phyloP scores from a whole-genome alignment of 2,888 invertebrate species.

The Theodoxus fluviatilis region DNA sequence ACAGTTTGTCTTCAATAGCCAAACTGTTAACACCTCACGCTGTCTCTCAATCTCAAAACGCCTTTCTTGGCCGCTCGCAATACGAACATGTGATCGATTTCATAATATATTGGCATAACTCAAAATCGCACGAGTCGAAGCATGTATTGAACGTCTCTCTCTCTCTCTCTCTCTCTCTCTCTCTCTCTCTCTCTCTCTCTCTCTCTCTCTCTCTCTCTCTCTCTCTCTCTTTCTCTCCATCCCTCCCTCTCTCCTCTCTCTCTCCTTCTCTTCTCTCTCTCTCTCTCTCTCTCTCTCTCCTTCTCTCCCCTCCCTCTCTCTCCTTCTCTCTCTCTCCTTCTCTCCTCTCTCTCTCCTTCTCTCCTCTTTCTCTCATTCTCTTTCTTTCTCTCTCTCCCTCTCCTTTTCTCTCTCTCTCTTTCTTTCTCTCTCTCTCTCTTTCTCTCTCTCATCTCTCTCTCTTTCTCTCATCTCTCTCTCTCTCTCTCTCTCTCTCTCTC shows the following conservation, averaged over 20 bases:
- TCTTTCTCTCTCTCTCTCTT: no score
- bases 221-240: conserved; percentile 6
- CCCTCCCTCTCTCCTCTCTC: neutral
- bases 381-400: no score
- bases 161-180: conserved; percentile 2
- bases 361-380: no score
- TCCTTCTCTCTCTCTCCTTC: neutral
- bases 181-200: conserved; percentile 7
- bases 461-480: neutral
- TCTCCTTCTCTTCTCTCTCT: conserved; percentile 18
- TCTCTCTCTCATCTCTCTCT: neutral
- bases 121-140: no score
- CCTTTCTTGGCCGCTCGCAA: no score
- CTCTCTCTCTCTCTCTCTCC: conserved; percentile 23
- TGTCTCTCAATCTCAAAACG: no score
- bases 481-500: neutral
- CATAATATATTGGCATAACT: no score
- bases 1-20: no score
- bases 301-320: neutral
- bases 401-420: no score
- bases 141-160: no score
- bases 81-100: no score
- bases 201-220: conserved; percentile 20
- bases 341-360: conserved; percentile 1
- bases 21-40: no score